A percentile compares a stretch with the other conserved stretches of the same genome.
Conservation (phyloP, 2,888 invertebrate genomes). For the Germaria angustata region DNA sequence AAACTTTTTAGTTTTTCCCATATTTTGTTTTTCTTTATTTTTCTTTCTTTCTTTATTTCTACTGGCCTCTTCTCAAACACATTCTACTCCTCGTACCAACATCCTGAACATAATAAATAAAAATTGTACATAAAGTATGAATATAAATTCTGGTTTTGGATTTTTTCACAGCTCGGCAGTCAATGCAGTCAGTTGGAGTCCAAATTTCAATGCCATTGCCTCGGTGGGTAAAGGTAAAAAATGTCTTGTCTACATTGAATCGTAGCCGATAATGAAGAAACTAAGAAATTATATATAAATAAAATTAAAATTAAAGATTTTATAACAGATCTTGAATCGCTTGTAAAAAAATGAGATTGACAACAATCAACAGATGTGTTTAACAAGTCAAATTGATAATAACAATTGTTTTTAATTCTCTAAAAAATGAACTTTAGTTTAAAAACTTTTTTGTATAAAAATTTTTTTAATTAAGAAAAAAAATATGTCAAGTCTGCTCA, state of each 20-base stretch:
- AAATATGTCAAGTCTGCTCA: no score
- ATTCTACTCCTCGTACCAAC: neutral
- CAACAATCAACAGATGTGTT: no score
- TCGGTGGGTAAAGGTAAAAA: constrained; percentile 92
- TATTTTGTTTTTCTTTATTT: constrained; percentile 46
- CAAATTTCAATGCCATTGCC: constrained; percentile 88
- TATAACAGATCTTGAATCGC: neutral
- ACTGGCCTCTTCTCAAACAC: constrained; percentile 54
- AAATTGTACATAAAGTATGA: constrained; percentile 5
- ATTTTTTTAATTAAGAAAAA: constrained; percentile 6
- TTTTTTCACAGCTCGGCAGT: constrained; percentile 87
- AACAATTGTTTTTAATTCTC: no score
- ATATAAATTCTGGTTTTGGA: constrained; percentile 72
- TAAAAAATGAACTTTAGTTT: constrained; percentile 23
- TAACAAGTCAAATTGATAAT: constrained; percentile 18
- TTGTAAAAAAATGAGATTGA: neutral
- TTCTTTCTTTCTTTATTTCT: constrained; percentile 53
- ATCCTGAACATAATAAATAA: neutral
- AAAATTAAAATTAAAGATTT: neutral
- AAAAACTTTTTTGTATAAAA: constrained; percentile 50
- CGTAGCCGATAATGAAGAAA: constrained; percentile 72
- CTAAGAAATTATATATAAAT: constrained; percentile 16
- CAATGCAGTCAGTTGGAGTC: constrained; percentile 94
- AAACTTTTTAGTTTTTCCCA: constrained; percentile 49
- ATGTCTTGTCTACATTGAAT: constrained; percentile 90